Evolutionary conservation across 2,113 vertebrate genomes (phyloP), one percentile per base, ranked within the genome.

Genomic region (Phylloscopus trochilus): DNA sequence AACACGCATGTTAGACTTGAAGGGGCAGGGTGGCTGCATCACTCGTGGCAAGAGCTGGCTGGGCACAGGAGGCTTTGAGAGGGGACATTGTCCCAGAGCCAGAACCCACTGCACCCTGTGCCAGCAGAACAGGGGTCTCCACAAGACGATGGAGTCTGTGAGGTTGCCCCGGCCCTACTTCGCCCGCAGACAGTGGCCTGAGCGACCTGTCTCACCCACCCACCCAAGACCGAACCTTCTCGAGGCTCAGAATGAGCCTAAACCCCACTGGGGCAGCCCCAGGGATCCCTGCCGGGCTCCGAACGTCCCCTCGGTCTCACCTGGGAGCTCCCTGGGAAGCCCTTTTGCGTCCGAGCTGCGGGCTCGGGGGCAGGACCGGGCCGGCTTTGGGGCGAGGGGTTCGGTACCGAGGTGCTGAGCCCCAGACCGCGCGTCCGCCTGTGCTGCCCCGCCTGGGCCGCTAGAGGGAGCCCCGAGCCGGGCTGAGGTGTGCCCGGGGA

Each of bases 1-100:
- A 59, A 8, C 0, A 1, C 1, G 18, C 2, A 3, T 8, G 28
- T 58, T 17, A 31, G 24, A 55, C 44, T 13, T 13, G 1, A 8
- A 43, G 35, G 21, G 44, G 12, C 6, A 13, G 1, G 1, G 3
- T 16, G 83, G 56, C 24, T 6, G 39, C 15, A 5, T 60, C 66
- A 7, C 26, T 41, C 4, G 0, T 33, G 2, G 8, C 4, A 5
- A 37, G 53, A 52, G 15, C 72, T 35, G 8, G 4, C 33, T 46
- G 81, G 2, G 2, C 0, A 0, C 44, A 5, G 35, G 30, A 16
- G 13, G 15, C 16, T 12, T 2, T 0, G 1, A 39, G 20, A 1
- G 9, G 68, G 26, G 14, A 30, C 24, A 13, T 3, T 2, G 12
- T 30, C 12, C 21, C 4, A 2, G 26, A 26, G 35, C 33, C 3